A percentile compares a stretch with the other conserved stretches of the same genome.
Evolutionary conservation across 1,140 invertebrate genomes (phyloP).

Genomic region (Propsilocerus akamusi): DNA sequence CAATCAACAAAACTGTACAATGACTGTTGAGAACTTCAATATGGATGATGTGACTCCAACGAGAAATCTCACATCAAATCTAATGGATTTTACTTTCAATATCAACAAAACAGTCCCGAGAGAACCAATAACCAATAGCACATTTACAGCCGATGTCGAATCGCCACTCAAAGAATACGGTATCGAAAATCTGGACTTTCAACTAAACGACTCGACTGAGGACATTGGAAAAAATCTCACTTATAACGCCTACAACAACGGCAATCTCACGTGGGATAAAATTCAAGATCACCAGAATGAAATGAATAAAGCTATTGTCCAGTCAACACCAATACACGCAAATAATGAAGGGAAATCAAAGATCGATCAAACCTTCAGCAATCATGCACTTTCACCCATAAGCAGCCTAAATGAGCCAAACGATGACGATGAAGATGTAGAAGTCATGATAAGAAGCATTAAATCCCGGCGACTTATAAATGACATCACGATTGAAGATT

Average conservation of each 20-base stretch:
- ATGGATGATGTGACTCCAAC: slow-evolving; percentile 11
- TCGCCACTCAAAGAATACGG: background rate
- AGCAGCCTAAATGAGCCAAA: background rate
- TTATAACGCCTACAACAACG: background rate
- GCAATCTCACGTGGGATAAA: background rate
- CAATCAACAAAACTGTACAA: slow-evolving; percentile 12
- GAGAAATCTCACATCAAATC: background rate
- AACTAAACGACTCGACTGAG: background rate
- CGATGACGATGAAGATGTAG: background rate
- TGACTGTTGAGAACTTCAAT: slow-evolving; percentile 3
- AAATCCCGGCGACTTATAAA: background rate
- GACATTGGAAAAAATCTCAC: background rate
- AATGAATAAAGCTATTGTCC: background rate
- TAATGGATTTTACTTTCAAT: background rate
- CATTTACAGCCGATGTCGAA: background rate
- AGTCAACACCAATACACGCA: background rate
- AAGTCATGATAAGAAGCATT: background rate
- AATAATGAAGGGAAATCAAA: background rate
- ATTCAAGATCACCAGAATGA: background rate
- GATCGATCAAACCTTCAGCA: background rate
- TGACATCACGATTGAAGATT: background rate
- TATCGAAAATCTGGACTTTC: background rate
- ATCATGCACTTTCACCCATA: background rate
- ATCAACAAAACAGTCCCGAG: background rate
- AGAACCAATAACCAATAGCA: background rate